These are phyloP conservation scores for Guaruba guarouba DNA, from an alignment of 2,113 vertebrate species.

Conservation along the genomic window DNA sequence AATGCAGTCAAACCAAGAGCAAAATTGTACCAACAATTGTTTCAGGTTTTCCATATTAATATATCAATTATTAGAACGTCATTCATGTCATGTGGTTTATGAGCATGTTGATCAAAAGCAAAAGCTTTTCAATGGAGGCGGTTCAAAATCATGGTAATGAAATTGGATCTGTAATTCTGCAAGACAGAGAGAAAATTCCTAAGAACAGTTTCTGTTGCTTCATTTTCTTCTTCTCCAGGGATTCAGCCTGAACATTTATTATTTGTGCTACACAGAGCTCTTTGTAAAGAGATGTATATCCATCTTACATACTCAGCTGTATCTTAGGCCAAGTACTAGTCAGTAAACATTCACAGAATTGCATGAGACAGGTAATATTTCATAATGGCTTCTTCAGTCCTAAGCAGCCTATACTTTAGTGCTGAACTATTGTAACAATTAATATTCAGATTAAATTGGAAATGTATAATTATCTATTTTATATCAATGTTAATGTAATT, in stretches of 20 bases:
- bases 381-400: conserved; percentile 69
- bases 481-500: conserved; percentile 54
- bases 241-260: conserved; percentile 11
- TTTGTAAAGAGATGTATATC: conserved; percentile 50
- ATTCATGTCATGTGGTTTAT: neutral
- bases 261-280: neutral
- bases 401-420: conserved; percentile 45
- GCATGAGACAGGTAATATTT: conserved; percentile 77
- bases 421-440: neutral
- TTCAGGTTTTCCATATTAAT: neutral
- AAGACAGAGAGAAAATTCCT: neutral
- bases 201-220: neutral
- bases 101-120: neutral
- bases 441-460: conserved; percentile 42
- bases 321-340: conserved; percentile 54
- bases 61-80: neutral
- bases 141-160: neutral
- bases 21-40: neutral
- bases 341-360: conserved; percentile 65
- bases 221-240: neutral
- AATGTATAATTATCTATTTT: conserved; percentile 44
- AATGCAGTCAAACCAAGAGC: neutral
- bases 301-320: conserved; percentile 47
- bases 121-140: neutral
- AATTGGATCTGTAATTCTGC: neutral